phyloP scores from a whole-genome alignment of 2,113 vertebrate species.

The Glareola pratincola region DNA sequence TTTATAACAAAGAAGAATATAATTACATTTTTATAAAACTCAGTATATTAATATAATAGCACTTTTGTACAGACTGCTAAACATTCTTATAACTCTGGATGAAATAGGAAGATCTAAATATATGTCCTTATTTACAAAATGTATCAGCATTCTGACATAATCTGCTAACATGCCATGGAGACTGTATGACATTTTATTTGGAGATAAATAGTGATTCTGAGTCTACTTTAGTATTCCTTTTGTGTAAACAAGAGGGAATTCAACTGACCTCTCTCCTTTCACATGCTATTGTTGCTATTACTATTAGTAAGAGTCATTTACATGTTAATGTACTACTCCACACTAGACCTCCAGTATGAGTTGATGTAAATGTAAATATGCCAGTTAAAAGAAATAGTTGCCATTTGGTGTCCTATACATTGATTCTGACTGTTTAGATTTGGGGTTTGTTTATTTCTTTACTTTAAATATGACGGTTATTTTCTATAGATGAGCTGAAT shows the following conservation, averaged over 20 bases:
- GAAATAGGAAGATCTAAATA: neutral
- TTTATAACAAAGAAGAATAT: neutral
- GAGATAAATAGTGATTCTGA: neutral
- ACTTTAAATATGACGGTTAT: neutral
- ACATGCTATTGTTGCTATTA: neutral
- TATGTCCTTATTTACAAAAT: neutral
- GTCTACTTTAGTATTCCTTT: neutral
- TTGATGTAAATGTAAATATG: neutral
- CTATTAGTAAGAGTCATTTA: neutral
- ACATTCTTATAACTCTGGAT: neutral
- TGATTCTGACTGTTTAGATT: neutral
- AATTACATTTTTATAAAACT: neutral
- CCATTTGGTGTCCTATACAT: neutral
- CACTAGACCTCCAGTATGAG: neutral
- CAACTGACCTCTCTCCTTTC: neutral
- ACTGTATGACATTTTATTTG: neutral
- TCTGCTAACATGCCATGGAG: neutral
- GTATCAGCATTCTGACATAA: neutral
- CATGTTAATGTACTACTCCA: neutral
- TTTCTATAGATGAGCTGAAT: neutral
- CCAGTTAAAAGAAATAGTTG: neutral
- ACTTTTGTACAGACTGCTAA: neutral
- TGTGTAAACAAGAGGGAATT: neutral
- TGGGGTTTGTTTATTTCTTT: neutral
- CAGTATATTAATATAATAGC: neutral